These are phyloP conservation scores for Silurus meridionalis DNA, from an alignment of 2,113 vertebrate species.

Conservation along the genomic window DNA sequence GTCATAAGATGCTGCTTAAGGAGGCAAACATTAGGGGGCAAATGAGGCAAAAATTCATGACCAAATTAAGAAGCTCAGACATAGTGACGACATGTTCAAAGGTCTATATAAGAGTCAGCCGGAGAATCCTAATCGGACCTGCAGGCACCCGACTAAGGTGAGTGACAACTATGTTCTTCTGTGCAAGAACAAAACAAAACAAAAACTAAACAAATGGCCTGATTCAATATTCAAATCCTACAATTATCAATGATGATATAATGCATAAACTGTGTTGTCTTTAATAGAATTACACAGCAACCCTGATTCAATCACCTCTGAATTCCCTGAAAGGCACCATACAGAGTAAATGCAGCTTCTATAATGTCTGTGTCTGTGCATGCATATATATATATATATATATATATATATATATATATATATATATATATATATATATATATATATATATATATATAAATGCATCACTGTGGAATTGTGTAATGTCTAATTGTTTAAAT, in stretches of 20 bases:
- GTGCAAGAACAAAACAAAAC: neutral
- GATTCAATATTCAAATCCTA: neutral
- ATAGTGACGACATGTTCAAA: slow-evolving; percentile 52
- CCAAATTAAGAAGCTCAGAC: slow-evolving; percentile 63
- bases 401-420: too few species aligned
- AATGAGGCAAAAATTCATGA: slow-evolving; percentile 59
- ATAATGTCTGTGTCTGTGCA: neutral
- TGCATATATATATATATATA: neutral
- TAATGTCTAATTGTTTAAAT: neutral
- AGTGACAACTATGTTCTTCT: slow-evolving; percentile 46
- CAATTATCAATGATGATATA: neutral
- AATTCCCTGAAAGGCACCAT: slow-evolving; percentile 5
- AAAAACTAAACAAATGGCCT: neutral
- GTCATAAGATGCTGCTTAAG: slow-evolving; percentile 48
- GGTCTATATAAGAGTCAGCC: slow-evolving; percentile 66
- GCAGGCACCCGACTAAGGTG: slow-evolving; percentile 61
- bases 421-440: neutral
- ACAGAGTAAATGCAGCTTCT: slow-evolving; percentile 24
- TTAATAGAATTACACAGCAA: slow-evolving; percentile 20
- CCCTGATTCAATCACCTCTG: slow-evolving; percentile 27
- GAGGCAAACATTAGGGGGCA: slow-evolving; percentile 57
- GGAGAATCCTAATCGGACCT: slow-evolving; percentile 51
- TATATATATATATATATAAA: too few species aligned
- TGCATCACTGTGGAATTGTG: neutral
- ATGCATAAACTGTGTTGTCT: slow-evolving; percentile 1